phyloP scores from a whole-genome alignment of 2,888 invertebrate species.

The Chymomyza procnemis region DNA sequence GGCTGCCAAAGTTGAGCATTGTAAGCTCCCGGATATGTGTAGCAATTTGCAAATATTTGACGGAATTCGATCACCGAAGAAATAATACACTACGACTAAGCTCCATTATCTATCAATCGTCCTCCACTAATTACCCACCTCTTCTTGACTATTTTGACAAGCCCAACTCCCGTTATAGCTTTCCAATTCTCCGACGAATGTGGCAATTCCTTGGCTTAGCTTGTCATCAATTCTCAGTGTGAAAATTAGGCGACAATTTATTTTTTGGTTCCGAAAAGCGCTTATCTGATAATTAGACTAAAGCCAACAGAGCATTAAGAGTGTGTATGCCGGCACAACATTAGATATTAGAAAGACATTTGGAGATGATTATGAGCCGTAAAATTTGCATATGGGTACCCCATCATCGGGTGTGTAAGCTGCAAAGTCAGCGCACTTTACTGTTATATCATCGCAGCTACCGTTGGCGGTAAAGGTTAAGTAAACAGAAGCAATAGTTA shows the following conservation, averaged over 20 bases:
- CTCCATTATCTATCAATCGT: too few relatives aligned
- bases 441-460: constrained; percentile 47
- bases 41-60: too few relatives aligned
- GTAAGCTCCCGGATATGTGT: too few relatives aligned
- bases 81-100: too few relatives aligned
- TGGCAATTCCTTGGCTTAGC: too few relatives aligned
- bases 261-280: neutral
- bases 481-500: constrained; percentile 32
- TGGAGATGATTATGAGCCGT: constrained; percentile 17
- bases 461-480: constrained; percentile 42
- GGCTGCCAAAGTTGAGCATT: too few relatives aligned
- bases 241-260: neutral
- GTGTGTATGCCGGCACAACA: constrained; percentile 21
- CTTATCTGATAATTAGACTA: neutral
- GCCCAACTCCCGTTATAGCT: too few relatives aligned
- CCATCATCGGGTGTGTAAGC: too few relatives aligned
- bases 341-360: constrained; percentile 54
- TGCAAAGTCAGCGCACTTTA: constrained; percentile 1
- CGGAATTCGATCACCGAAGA: too few relatives aligned
- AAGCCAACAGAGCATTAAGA: constrained; percentile 35
- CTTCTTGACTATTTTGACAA: too few relatives aligned
- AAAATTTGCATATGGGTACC: constrained; percentile 31
- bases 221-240: neutral
- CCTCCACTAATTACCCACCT: too few relatives aligned
- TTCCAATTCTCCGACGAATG: too few relatives aligned